phyloP scores from a whole-genome alignment of 2,797 vertebrate genomes.

The Ptychobarbus kaznakovi region DNA sequence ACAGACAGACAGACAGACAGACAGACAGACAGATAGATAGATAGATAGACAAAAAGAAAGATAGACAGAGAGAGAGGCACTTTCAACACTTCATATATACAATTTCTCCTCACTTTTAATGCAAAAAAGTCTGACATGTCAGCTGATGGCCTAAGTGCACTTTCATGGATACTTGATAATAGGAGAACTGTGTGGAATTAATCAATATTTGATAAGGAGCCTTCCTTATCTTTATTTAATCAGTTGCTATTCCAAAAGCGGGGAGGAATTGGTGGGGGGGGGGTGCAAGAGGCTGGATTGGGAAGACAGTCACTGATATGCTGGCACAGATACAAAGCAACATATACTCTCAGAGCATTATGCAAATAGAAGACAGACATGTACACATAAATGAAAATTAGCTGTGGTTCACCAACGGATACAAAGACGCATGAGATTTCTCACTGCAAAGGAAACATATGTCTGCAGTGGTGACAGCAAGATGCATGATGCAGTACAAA shows the following conservation, averaged over 20 bases:
- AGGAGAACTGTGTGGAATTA: conserved; percentile 36
- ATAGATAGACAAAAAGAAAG: background rate
- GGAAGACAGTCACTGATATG: conserved; percentile 7
- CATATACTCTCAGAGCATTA: background rate
- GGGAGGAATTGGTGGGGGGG: background rate
- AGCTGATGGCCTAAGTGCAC: conserved; percentile 41
- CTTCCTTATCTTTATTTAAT: conserved; percentile 59
- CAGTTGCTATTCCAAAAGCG: conserved; percentile 46
- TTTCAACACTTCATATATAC: background rate
- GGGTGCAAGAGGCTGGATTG: background rate
- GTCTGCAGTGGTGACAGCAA: background rate
- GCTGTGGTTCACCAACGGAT: conserved; percentile 28
- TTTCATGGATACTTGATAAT: conserved; percentile 37
- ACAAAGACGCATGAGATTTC: background rate
- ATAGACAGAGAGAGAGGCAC: background rate
- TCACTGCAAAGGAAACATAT: background rate
- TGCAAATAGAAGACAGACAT: conserved; percentile 24
- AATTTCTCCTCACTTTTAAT: conserved; percentile 6
- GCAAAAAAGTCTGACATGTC: conserved; percentile 11
- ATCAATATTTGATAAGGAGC: conserved; percentile 55
- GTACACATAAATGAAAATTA: conserved; percentile 8
- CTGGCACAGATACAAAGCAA: background rate
- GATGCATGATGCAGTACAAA: background rate
- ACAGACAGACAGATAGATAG: background rate
- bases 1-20: background rate